phyloP scores from a whole-genome alignment of 2,888 invertebrate species.

The Emmelina monodactyla region DNA sequence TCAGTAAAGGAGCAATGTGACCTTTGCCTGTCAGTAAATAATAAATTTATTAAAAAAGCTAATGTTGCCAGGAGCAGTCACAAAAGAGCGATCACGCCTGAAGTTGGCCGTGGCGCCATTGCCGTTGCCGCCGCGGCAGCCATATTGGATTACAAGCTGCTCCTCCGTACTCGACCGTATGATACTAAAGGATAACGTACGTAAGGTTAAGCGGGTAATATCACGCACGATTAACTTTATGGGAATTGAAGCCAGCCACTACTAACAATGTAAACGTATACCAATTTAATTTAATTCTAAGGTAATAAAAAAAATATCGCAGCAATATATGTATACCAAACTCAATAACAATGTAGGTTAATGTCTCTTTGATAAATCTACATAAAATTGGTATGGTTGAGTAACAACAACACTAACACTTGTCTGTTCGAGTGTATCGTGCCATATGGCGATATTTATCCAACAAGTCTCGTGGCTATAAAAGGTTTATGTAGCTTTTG shows the following conservation, averaged over 20 bases:
- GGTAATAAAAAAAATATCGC: no score
- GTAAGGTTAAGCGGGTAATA: conserved; percentile 48
- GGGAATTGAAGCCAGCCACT: no score
- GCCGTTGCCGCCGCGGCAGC: no score
- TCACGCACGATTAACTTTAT: conserved; percentile 29
- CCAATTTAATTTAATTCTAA: no score
- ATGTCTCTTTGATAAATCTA: background rate
- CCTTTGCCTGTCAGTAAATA: no score
- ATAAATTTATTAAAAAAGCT: conserved; percentile 8
- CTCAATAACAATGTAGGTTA: no score
- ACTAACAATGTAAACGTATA: no score
- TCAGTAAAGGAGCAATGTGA: no score
- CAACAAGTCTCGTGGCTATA: conserved; percentile 44
- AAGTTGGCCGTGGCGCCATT: conserved; percentile 45
- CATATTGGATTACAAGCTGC: conserved; percentile 57
- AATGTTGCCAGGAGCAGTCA: conserved; percentile 23
- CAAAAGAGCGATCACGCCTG: conserved; percentile 35
- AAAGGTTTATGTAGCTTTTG: conserved; percentile 47
- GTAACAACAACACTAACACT: conserved; percentile 10
- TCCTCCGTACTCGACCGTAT: conserved; percentile 41
- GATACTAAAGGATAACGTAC: conserved; percentile 46
- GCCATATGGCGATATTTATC: conserved; percentile 43
- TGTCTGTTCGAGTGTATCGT: conserved; percentile 34
- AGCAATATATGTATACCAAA: no score
- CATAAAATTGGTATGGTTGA: conserved; percentile 3